These are phyloP conservation scores for Nowickia ferox DNA, from an alignment of 2,888 invertebrate genomes.

Conservation along the genomic window DNA sequence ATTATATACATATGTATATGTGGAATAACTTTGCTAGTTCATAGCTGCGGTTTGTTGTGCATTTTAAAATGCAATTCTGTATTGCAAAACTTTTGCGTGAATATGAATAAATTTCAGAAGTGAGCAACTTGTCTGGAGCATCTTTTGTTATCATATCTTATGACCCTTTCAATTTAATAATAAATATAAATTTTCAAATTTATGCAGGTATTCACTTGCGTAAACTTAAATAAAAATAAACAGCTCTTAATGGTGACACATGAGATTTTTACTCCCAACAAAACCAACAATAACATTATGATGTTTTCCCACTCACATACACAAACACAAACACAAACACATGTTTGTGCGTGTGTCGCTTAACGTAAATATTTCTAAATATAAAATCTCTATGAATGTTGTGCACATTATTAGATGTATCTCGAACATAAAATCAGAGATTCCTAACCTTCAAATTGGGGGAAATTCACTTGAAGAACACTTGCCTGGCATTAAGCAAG, in stretches of 20 bases:
- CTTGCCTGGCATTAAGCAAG: no score
- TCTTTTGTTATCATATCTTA: no score
- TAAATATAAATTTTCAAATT: slow-evolving; percentile 10
- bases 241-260: slow-evolving; percentile 52
- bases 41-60: no score
- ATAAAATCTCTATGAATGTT: slow-evolving; percentile 34
- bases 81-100: no score
- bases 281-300: neutral
- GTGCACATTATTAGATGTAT: slow-evolving; percentile 21
- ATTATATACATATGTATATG: no score
- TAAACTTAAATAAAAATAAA: slow-evolving; percentile 43
- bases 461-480: neutral
- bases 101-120: no score
- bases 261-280: neutral
- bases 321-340: neutral
- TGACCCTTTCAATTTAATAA: neutral
- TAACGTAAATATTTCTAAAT: slow-evolving; percentile 18
- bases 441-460: neutral
- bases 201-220: slow-evolving; percentile 37
- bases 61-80: no score
- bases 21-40: no score
- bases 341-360: neutral
- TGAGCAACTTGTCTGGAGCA: no score
- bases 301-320: neutral
- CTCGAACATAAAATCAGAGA: neutral